A percentile compares a stretch with the other conserved stretches of the same genome.
Evolutionary conservation across 2,888 invertebrate genomes (phyloP).

Genomic region (Cephus pygmeus): DNA sequence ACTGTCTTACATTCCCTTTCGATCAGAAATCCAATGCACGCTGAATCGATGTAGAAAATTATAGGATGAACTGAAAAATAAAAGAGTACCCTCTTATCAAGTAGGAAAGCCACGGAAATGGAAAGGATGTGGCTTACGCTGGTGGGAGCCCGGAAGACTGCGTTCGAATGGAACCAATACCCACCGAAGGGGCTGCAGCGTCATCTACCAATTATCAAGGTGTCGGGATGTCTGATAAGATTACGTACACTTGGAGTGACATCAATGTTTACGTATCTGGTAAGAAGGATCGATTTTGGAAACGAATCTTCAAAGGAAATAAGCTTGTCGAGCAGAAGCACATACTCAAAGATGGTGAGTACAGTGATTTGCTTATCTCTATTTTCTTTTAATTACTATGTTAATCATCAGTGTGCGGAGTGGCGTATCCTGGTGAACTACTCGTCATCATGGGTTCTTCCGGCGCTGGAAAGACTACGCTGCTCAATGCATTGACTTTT

Average conservation of each 20-base stretch:
- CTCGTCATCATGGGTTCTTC: slow-evolving; percentile 90
- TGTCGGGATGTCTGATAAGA: slow-evolving; percentile 52
- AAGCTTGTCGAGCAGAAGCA: slow-evolving; percentile 67
- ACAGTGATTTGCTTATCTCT: not conserved
- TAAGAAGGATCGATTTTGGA: slow-evolving; percentile 64
- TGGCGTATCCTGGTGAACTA: slow-evolving; percentile 87
- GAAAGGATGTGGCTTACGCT: not conserved
- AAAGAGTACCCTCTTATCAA: not conserved
- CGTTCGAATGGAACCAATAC: slow-evolving; percentile 40
- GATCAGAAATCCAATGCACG: not conserved
- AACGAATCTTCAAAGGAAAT: slow-evolving; percentile 37
- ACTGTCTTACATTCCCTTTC: not conserved
- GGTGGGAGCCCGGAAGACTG: slow-evolving; percentile 26
- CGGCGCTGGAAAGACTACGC: slow-evolving; percentile 95
- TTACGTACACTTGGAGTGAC: slow-evolving; percentile 84
- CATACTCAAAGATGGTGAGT: slow-evolving; percentile 78
- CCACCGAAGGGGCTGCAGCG: slow-evolving; percentile 11
- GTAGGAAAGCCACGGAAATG: not conserved
- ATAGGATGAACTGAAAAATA: not conserved
- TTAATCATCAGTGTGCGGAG: slow-evolving; percentile 76
- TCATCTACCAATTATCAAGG: slow-evolving; percentile 17
- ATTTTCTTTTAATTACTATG: slow-evolving; percentile 7
- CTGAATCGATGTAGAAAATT: not conserved
- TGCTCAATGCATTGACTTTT: slow-evolving; percentile 89
- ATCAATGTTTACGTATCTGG: slow-evolving; percentile 78